Conservation (phyloP, 1,140 invertebrate genomes). For the Leptinotarsa lineolata region DNA sequence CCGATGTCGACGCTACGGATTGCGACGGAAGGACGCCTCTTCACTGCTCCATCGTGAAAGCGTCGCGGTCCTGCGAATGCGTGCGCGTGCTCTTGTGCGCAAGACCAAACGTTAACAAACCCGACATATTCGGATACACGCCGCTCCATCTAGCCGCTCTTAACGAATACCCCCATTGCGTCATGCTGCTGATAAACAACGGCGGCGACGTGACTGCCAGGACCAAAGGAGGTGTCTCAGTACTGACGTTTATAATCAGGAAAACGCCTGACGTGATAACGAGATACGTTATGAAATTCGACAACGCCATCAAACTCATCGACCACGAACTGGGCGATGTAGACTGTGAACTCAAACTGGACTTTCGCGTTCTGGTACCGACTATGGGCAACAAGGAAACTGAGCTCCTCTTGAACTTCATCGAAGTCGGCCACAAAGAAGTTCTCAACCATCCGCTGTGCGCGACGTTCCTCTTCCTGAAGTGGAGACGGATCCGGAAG, state of each 20-base stretch:
- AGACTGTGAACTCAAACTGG: slow-evolving; percentile 79
- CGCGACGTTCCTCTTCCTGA: slow-evolving; percentile 79
- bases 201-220: slow-evolving; percentile 81
- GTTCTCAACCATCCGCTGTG: slow-evolving; percentile 79
- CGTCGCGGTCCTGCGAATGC: slow-evolving; percentile 71
- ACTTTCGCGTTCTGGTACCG: slow-evolving; percentile 73
- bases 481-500: slow-evolving; percentile 81
- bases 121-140: slow-evolving; percentile 79
- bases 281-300: slow-evolving; percentile 66
- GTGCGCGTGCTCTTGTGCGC: slow-evolving; percentile 67
- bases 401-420: slow-evolving; percentile 72
- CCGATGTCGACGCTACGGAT: slow-evolving; percentile 67
- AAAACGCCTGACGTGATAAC: slow-evolving; percentile 79
- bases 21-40: slow-evolving; percentile 74
- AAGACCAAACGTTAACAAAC: slow-evolving; percentile 76
- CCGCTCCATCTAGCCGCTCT: slow-evolving; percentile 82
- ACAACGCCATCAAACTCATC: slow-evolving; percentile 74
- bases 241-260: slow-evolving; percentile 77
- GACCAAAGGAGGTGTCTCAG: slow-evolving; percentile 80
- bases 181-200: slow-evolving; percentile 72
- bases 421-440: slow-evolving; percentile 75
- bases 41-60: slow-evolving; percentile 78
- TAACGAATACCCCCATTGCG: slow-evolving; percentile 79
- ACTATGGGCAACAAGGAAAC: slow-evolving; percentile 63
- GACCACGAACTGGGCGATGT: slow-evolving; percentile 82